Base-by-base conservation (phyloP, 2,888 invertebrate species). In the Pachymerium ferrugineum region DNA sequence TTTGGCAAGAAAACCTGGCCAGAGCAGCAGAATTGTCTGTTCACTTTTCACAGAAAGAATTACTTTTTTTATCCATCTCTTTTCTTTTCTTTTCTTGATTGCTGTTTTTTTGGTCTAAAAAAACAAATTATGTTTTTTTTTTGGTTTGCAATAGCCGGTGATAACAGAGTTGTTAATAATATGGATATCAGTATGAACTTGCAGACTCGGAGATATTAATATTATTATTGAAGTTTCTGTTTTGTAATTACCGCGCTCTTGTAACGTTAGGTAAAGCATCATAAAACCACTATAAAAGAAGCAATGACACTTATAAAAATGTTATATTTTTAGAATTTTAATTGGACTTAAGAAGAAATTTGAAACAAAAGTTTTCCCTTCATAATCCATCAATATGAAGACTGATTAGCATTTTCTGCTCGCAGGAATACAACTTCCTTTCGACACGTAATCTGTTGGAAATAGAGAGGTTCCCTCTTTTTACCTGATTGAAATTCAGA, bases 1-100 rank as follows among this genome's bases (percentile, higher is more conserved):
- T 62, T 62, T 62, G 62, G 62, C 62, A 62, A 62, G 62, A 62
- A 62, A 62, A 62, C 28, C 62, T 62, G 62, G 62, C 62, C 62
- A 62, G 25, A 62, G 62, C 62, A 62, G 62, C 62, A 62, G 62
- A 62, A 62, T 62, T 62, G 62, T 62, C 62, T 62, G 25, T 62
- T 62, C 62, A 62, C 62, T 62, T n/a, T n/a, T n/a, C n/a, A n/a
- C n/a, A n/a, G n/a, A n/a, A n/a, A n/a, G n/a, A n/a, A n/a, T n/a
- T n/a, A n/a, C n/a, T n/a, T 22, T 25, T 22, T 28, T 25, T 3
- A 0, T 22, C 12, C 62, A 3, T 28, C n/a, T 22, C 19, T 0
- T 22, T 16, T 19, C 5, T 19, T 16, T 47, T 47, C 8, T 62
- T 25, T 2, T 22, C 12, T 28, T 54, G 10, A 25, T 54, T 12